Percentiles rank a stretch among this genome's conserved stretches.
Conservation (phyloP, 2,113 vertebrate species). For the Platysteira castanea region DNA sequence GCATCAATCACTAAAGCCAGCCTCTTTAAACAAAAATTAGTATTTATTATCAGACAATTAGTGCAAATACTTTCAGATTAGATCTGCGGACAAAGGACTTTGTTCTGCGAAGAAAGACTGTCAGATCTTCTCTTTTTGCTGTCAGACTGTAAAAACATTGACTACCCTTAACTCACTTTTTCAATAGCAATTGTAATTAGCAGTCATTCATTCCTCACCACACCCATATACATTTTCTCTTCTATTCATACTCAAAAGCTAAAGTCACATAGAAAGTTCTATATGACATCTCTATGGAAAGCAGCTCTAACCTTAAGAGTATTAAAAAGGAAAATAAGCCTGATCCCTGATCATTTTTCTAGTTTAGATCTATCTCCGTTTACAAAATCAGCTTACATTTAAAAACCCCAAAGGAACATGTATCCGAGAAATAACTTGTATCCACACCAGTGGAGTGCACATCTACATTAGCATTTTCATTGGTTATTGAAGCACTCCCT, state of each 20-base stretch:
- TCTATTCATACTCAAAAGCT: neutral
- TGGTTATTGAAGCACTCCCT: neutral
- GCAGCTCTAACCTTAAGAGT: neutral
- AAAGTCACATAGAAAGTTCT: neutral
- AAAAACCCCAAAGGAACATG: accelerated
- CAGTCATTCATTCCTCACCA: neutral
- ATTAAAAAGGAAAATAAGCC: neutral
- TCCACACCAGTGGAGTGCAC: neutral
- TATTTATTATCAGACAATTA: neutral
- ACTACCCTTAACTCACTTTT: neutral
- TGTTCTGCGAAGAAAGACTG: neutral
- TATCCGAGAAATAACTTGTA: neutral
- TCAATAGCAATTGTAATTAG: neutral
- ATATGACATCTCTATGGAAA: neutral
- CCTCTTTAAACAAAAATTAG: neutral
- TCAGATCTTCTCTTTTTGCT: neutral
- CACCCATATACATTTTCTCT: neutral
- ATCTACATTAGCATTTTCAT: neutral
- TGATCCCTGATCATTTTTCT: neutral
- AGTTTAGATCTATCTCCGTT: neutral
- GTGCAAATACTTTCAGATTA: neutral
- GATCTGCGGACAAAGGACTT: neutral
- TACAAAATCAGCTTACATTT: neutral
- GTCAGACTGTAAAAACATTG: neutral
- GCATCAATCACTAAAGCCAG: neutral